A percentile compares a stretch with the other conserved stretches of the same genome.
Evolutionary conservation across 2,888 invertebrate genomes (phyloP).

Genomic region (Amorpha juglandis): DNA sequence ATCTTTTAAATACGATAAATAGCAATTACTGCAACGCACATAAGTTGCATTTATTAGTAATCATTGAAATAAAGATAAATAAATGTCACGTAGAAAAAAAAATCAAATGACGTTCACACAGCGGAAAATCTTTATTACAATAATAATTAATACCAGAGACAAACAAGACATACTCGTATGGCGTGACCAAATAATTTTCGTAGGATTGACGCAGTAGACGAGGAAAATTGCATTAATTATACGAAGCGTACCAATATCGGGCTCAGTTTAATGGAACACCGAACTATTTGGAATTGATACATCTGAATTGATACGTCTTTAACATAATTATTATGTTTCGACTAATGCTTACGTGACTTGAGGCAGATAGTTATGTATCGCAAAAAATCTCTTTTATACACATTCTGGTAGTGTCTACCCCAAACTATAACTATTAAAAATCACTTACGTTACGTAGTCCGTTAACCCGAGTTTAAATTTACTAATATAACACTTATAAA

Average conservation of each 20-base stretch:
- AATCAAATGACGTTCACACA: neutral
- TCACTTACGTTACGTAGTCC: no score
- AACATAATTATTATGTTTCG: conserved; percentile 14
- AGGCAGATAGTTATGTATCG: conserved; percentile 32
- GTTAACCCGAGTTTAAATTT: no score
- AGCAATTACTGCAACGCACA: neutral
- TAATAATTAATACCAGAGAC: conserved; percentile 10
- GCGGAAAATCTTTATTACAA: neutral
- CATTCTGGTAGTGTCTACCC: neutral
- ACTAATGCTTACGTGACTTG: conserved; percentile 40
- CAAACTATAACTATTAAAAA: neutral
- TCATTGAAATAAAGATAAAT: neutral
- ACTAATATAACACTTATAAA: no score
- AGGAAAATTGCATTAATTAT: conserved; percentile 33
- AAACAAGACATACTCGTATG: conserved; percentile 26
- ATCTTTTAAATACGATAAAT: neutral
- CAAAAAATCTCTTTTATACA: conserved; percentile 19
- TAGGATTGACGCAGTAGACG: conserved; percentile 23
- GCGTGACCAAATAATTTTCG: conserved; percentile 35
- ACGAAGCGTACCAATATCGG: neutral
- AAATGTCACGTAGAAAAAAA: neutral
- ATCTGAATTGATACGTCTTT: conserved; percentile 32
- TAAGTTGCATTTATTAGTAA: neutral
- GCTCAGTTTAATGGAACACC: conserved; percentile 8
- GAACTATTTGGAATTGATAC: conserved; percentile 27